Evolutionary conservation across 2,888 invertebrate genomes (phyloP), one percentile per base, ranked within the genome.

Genomic region (Brachycybe producta): DNA sequence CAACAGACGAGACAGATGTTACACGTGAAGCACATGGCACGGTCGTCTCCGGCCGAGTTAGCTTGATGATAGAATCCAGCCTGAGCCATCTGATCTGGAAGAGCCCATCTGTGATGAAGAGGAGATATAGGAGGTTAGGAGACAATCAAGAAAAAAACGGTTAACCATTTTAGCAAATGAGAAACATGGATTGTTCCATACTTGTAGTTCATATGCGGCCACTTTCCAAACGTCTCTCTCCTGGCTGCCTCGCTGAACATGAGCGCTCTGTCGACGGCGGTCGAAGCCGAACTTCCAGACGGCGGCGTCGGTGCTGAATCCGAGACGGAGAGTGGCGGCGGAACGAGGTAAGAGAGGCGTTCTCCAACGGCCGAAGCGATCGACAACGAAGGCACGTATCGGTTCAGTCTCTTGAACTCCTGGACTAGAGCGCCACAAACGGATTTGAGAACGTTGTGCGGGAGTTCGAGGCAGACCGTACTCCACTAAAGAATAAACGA

Each of bases 191-290:
- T 5, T n/a, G n/a, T 26, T 24, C 42, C 57, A 71, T 64, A 87
- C 86, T 91, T 91, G 70, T 91, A 92, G 67, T 90, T 87, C 86
- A 88, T 90, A 64, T 92, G 92, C 2, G 92, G 92, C 94, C 92
- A 94, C 63, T 84, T 79, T 57, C 81, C 80, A 69, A 94, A 94
- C 0, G 94, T 91, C 64, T 88, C 82, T 59, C 85, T 76, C 39
- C 94, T 74, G 54, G 87, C 84, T 0, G 86, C 84, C 69, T 94
- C 94, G 56, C 87, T 88, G 66, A 86, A 88, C 92, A 94, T 92
- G 52, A 67, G 61, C 7, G 65, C 58, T 46, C 69, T 63, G 48
- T 71, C 71, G 5, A 64, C 61, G 2, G 52, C 47, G 3, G 27
- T 17, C 15, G 39, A 30, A 27, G 51, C 35, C 24, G 45, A 28